phyloP scores from a whole-genome alignment of 2,797 vertebrate species.

The Acanthornis magna region DNA sequence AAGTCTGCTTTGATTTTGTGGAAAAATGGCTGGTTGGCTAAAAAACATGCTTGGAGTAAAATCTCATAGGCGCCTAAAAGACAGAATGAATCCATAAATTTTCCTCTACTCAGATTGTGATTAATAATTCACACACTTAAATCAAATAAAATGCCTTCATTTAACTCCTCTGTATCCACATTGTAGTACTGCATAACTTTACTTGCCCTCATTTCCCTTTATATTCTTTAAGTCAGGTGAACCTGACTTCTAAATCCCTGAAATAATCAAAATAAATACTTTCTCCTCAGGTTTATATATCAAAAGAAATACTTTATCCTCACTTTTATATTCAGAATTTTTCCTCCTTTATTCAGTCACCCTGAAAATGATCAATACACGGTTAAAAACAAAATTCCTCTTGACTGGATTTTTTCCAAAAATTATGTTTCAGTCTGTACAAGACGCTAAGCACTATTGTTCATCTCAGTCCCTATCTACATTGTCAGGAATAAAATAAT shows the following conservation, averaged over 20 bases:
- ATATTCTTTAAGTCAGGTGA: background rate
- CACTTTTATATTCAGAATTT: background rate
- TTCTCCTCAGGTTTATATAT: background rate
- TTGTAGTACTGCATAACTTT: background rate
- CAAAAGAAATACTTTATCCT: background rate
- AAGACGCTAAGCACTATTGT: background rate
- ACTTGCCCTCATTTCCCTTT: background rate
- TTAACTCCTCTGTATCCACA: slow-evolving; percentile 3
- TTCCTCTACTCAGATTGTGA: background rate
- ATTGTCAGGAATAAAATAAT: background rate
- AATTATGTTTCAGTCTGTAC: background rate
- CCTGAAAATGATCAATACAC: background rate
- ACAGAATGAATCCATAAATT: slow-evolving; percentile 13
- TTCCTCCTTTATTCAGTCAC: background rate
- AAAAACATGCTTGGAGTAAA: background rate
- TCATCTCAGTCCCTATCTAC: background rate
- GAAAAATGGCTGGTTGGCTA: background rate
- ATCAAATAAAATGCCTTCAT: slow-evolving; percentile 21
- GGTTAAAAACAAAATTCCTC: background rate
- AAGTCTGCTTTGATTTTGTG: background rate
- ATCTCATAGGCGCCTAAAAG: background rate
- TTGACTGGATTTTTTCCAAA: background rate
- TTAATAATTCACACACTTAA: slow-evolving; percentile 39
- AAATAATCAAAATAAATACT: background rate
- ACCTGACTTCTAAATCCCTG: background rate